Evolutionary conservation across 2,888 invertebrate genomes (phyloP), one percentile per base, ranked within the genome.

Genomic region (Pyrochroa serraticornis): DNA sequence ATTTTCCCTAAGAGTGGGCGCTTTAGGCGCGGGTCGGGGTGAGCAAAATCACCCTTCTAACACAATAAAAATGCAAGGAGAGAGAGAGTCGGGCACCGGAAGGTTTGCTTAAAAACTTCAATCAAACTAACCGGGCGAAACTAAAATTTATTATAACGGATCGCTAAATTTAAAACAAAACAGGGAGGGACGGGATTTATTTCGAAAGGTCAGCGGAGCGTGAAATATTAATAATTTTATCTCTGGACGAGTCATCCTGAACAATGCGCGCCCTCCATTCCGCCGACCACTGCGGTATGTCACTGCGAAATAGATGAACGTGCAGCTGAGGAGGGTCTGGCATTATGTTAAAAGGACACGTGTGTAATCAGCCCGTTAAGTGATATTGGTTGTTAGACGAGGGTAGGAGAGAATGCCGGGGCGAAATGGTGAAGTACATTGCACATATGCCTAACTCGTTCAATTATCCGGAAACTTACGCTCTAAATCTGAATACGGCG

Each of bases 281-380:
- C 47, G 34, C 34, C 43, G 31, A 54, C 58, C 45, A 63, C 59
- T 65, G 65, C 63, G 65, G 63, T 61, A 57, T 63, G 64, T 63
- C 49, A 50, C 50, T 57, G 56, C 43, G 52, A 62, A 50, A 58
- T 58, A 56, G 51, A 44, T 47, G 46, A 54, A 52, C 44, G 51
- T 22, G 22, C 32, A 35, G 43, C 57, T 51, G 56, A 50, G 48
- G 53, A 58, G 58, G 58, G 58, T 53, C 44, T 43, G 56, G 58
- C 48, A 55, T 64, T 63, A 64, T 62, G 63, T 64, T 64, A 64
- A 68, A 63, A 60, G 66, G 66, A 65, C 68, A 70, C 69, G 68
- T 68, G 68, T 66, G 64, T 62, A 63, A 68, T 70, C 68, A 70
- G 66, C 66, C 68, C 62, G 62, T 66, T 70, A 70, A 70, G 66